Evolutionary conservation across 2,797 vertebrate genomes (phyloP).

Genomic region (Pseudochirops corinnae): DNA sequence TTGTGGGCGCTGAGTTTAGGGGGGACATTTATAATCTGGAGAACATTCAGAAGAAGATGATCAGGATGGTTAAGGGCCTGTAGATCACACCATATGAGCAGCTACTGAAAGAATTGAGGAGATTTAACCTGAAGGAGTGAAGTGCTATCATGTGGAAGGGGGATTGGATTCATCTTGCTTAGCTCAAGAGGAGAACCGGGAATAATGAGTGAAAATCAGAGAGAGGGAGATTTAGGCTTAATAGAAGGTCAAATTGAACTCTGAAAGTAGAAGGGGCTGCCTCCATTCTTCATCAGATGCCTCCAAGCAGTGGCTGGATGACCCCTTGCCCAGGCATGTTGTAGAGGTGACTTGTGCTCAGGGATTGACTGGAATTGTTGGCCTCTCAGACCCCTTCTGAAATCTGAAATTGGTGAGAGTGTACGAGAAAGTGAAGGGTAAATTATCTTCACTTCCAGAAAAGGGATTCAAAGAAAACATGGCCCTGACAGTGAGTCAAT

Average conservation of each 20-base stretch:
- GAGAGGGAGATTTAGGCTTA: neutral
- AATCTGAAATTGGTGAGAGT: neutral
- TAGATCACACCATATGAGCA: neutral
- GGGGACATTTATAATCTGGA: neutral
- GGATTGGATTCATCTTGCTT: neutral
- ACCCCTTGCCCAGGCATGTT: neutral
- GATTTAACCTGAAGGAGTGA: neutral
- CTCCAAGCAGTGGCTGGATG: neutral
- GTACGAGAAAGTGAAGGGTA: neutral
- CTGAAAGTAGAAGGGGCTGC: neutral
- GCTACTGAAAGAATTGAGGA: neutral
- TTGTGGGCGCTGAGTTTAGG: too few species aligned
- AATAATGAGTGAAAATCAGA: neutral
- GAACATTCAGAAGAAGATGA: neutral
- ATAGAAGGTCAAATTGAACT: neutral
- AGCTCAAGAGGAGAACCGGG: neutral
- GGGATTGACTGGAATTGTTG: neutral
- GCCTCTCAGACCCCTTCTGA: neutral
- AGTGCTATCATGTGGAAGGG: neutral
- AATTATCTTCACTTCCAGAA: conserved; percentile 32
- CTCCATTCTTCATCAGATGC: neutral
- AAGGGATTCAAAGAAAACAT: conserved; percentile 26
- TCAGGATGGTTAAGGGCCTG: neutral
- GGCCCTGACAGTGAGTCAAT: conserved; percentile 18
- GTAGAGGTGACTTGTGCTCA: neutral